Percentiles rank a stretch among this genome's conserved stretches.
Evolutionary conservation across 2,113 vertebrate genomes (phyloP).

Genomic region (Ranitomeya imitator): DNA sequence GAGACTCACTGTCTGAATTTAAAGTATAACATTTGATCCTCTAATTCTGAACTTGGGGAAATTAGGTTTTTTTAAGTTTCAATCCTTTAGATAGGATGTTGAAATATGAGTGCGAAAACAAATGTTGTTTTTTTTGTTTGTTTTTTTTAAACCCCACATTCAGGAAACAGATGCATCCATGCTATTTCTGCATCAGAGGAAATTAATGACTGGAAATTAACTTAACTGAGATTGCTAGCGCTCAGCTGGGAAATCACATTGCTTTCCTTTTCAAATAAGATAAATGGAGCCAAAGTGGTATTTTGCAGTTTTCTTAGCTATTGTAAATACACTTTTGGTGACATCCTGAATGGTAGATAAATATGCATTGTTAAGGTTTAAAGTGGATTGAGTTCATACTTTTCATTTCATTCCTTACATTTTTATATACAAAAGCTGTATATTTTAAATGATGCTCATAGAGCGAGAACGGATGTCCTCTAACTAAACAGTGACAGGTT

Average conservation of each 20-base stretch:
- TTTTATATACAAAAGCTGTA: neutral
- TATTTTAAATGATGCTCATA: neutral
- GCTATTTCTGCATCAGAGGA: constrained; percentile 16
- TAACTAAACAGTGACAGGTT: neutral
- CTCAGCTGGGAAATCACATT: neutral
- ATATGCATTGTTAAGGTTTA: neutral
- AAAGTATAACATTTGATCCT: no score
- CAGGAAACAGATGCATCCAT: constrained; percentile 25
- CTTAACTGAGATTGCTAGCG: neutral
- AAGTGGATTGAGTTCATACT: neutral
- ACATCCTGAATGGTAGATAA: neutral
- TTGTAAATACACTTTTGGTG: neutral
- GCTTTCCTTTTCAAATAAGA: constrained; percentile 1
- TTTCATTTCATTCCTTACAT: neutral
- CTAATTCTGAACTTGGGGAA: no score
- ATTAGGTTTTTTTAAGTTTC: no score
- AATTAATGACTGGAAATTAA: constrained; percentile 26
- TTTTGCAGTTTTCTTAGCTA: neutral
- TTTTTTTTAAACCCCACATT: neutral
- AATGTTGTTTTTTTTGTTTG: neutral
- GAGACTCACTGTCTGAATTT: no score
- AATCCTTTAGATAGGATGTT: neutral
- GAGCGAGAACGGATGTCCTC: neutral
- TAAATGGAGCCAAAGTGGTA: neutral
- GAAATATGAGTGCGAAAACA: neutral